These are phyloP conservation scores for Luidia sarsii DNA, from an alignment of 53 echinoderm and acorn worm species.

Conservation along the genomic window DNA sequence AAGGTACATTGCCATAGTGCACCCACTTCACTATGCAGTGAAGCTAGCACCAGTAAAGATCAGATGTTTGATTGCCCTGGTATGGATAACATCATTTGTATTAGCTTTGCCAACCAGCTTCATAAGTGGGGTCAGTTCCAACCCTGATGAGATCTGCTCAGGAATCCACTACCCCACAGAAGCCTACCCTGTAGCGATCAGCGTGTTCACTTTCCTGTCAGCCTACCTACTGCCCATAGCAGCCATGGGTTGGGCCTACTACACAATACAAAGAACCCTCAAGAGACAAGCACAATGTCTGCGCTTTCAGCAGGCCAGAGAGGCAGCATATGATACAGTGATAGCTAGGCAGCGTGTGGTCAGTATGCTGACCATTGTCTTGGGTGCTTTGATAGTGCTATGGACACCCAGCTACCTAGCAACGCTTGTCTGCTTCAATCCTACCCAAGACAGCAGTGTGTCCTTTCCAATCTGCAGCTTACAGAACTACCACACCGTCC, in stretches of 20 bases:
- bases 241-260: constrained; percentile 23
- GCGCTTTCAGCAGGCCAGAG: background rate
- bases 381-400: constrained; percentile 8
- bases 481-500: background rate
- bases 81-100: background rate
- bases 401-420: background rate
- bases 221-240: background rate
- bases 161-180: background rate
- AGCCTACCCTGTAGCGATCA: background rate
- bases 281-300: background rate
- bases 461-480: background rate
- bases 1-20: constrained; percentile 19
- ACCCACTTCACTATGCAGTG: background rate
- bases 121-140: background rate
- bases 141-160: background rate
- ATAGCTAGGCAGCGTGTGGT: constrained; percentile 25
- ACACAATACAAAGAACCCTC: constrained; percentile 2
- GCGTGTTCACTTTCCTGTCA: background rate
- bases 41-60: background rate
- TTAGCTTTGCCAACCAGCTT: background rate
- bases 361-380: constrained; percentile 5
- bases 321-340: background rate
- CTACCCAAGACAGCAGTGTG: background rate
- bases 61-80: background rate
- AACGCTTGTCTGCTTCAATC: background rate